Percentiles rank a stretch among this genome's conserved stretches.
Evolutionary conservation across 2,888 invertebrate species (phyloP).

Genomic region (Pristionchus arcanus): DNA sequence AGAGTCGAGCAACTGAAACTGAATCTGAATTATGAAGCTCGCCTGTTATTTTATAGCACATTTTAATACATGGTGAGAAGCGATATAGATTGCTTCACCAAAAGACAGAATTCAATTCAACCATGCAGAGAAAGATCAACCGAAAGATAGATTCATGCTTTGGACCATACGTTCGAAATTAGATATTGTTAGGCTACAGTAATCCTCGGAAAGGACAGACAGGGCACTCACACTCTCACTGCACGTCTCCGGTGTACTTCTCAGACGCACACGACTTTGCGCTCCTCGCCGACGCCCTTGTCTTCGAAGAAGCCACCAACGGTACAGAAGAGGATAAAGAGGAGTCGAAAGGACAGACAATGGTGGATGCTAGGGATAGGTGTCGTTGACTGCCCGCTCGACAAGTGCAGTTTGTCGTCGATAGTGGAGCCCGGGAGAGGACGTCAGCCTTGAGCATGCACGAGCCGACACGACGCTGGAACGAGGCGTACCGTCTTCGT

Average conservation of each 20-base stretch:
- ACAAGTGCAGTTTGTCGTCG: not conserved
- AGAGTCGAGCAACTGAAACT: constrained; percentile 44
- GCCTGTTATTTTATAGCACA: too few species aligned
- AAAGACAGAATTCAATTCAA: not conserved
- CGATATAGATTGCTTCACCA: not conserved
- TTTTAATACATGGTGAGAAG: too few species aligned
- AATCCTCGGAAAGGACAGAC: not conserved
- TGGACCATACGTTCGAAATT: not conserved
- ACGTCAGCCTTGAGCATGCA: not conserved
- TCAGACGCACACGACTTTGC: not conserved
- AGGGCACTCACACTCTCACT: not conserved
- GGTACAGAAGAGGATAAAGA: not conserved
- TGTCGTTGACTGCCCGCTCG: not conserved
- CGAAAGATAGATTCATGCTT: not conserved
- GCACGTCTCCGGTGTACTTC: not conserved
- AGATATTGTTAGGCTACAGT: too few species aligned
- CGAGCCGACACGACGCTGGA: not conserved
- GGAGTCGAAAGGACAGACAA: constrained; percentile 20
- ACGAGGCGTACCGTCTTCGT: constrained; percentile 27
- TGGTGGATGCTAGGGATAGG: not conserved
- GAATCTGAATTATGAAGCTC: not conserved
- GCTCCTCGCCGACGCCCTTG: not conserved
- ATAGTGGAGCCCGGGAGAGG: not conserved
- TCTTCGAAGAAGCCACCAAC: not conserved
- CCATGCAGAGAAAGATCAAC: not conserved